Evolutionary conservation across 2,113 vertebrate species (phyloP), one percentile per base, ranked within the genome.

Genomic region (Sitta europaea): DNA sequence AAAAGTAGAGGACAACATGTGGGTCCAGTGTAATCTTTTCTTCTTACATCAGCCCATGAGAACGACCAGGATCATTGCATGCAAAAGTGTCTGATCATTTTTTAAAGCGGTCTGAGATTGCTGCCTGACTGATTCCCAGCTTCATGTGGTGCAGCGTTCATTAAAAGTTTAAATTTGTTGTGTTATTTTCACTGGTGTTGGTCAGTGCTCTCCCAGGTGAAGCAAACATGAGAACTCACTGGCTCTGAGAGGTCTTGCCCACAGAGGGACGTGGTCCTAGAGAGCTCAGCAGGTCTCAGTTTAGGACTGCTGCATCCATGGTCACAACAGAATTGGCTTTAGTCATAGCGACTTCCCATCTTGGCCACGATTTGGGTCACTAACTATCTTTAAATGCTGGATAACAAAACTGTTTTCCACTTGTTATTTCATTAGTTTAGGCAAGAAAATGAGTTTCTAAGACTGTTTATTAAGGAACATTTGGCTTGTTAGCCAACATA

Each of bases 401-500:
- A 6, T 61, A 35, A 40, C 14, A 47, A 12, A 38, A 35, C 6
- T 31, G 10, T 58, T 43, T 38, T 53, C 38, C 0, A 2, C 54
- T 47, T n/a, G 21, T 45, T 38, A 53, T 53, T 66, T 75, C 9
- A 5, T 20, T 35, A 13, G 13, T 66, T 57, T 14, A 35, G n/a
- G 21, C 2, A n/a, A 35, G 5, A 53, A 74, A 74, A 35, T 29
- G 25, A 75, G 3, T 40, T 53, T 75, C 21, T 10, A 22, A 22
- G n/a, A 8, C 40, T 40, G 24, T 40, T 82, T 11, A 25, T 54
- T 47, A 31, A 31, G 42, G 53, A 66, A 1, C 13, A 35, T 9
- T 12, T 25, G 15, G 7, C 13, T 67, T 0, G 0, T 67, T 45
- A 51, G 19, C 45, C 15, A 21, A 0, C 3, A 1, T 16, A 20